Conservation (phyloP, 2,888 invertebrate species). For the Lacanobia wlatinum region DNA sequence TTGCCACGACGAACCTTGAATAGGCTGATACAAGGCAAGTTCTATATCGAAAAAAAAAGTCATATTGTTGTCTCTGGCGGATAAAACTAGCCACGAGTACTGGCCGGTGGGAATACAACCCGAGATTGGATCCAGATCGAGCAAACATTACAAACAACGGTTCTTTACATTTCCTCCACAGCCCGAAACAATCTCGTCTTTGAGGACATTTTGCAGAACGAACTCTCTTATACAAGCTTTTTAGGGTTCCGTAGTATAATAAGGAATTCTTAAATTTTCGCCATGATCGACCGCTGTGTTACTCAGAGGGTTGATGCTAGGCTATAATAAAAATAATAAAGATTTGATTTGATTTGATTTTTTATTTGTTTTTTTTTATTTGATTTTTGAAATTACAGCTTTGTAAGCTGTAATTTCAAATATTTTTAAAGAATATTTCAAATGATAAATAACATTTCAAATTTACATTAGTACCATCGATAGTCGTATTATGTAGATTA, state of each 20-base stretch:
- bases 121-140: slow-evolving; percentile 62
- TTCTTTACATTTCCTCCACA: slow-evolving; percentile 51
- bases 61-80: slow-evolving; percentile 29
- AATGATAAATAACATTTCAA: too few relatives aligned
- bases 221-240: neutral
- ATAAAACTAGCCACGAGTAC: slow-evolving; percentile 43
- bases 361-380: too few relatives aligned
- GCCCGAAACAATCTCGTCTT: slow-evolving; percentile 51
- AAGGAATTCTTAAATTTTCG: neutral
- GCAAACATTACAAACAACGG: slow-evolving; percentile 58
- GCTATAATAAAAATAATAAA: too few relatives aligned
- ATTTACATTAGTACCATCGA: too few relatives aligned
- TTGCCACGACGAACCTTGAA: slow-evolving; percentile 4
- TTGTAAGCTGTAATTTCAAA: too few relatives aligned
- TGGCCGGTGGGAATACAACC: slow-evolving; percentile 57
- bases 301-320: too few relatives aligned
- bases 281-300: neutral
- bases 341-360: too few relatives aligned
- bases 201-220: slow-evolving; percentile 35
- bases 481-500: too few relatives aligned
- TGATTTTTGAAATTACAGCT: too few relatives aligned
- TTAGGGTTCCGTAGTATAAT: neutral
- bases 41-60: slow-evolving; percentile 25
- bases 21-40: slow-evolving; percentile 10
- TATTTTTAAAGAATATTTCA: too few relatives aligned